Evolutionary conservation across 1,140 invertebrate genomes (phyloP).

Genomic region (Chionoecetes opilio): DNA sequence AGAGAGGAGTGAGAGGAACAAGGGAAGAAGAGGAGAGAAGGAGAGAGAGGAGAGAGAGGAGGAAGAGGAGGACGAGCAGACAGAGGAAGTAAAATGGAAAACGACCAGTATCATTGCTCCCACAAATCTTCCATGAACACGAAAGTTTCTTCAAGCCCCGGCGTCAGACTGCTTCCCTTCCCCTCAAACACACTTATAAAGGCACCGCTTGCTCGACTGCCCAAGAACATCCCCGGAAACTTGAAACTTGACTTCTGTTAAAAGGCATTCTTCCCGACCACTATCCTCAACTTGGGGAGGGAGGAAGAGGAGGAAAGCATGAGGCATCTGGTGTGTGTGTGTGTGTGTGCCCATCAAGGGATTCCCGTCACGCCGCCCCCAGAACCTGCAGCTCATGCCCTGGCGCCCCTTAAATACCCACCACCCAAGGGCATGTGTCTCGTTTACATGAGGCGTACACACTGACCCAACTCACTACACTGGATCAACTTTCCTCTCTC

Average conservation of each 20-base stretch:
- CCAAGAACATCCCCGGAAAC: conserved; percentile 3
- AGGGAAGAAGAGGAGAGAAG: neutral
- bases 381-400: neutral
- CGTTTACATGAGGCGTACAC: no score
- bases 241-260: neutral
- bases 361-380: neutral
- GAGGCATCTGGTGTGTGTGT: neutral
- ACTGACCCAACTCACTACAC: no score
- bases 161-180: neutral
- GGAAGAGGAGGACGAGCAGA: neutral
- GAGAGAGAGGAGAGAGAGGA: neutral
- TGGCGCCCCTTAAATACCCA: no score
- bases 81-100: neutral
- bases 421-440: no score
- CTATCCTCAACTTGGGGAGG: neutral
- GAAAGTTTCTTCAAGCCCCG: neutral
- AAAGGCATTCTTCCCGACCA: neutral
- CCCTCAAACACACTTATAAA: conserved; percentile 22
- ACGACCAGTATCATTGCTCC: neutral
- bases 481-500: neutral
- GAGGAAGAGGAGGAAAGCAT: neutral
- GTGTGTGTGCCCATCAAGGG: neutral
- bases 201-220: neutral
- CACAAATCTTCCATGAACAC: neutral
- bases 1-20: neutral